phyloP scores from a whole-genome alignment of 2,113 vertebrate species.

The Pelecanoides urinatrix region DNA sequence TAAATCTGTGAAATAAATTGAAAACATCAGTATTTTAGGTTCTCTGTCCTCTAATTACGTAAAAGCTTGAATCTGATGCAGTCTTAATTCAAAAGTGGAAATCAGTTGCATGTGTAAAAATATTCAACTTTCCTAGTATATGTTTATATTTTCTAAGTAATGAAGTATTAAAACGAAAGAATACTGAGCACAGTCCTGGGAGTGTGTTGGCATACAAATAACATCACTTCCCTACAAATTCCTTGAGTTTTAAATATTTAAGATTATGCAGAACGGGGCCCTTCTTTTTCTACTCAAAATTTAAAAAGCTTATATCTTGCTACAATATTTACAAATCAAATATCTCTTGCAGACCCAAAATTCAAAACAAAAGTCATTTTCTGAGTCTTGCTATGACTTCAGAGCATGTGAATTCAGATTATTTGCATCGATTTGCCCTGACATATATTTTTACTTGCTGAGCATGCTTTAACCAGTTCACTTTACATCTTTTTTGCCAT shows the following conservation, averaged over 20 bases:
- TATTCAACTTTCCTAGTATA: background rate
- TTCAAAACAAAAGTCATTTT: background rate
- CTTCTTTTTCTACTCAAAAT: background rate
- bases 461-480: background rate
- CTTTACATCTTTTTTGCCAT: background rate
- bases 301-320: background rate
- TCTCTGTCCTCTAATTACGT: background rate
- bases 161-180: background rate
- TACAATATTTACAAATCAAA: constrained; percentile 18
- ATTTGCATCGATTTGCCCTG: background rate
- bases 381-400: background rate
- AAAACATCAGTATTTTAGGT: background rate
- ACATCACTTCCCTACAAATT: background rate
- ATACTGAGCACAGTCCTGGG: background rate
- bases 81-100: constrained; percentile 1
- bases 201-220: background rate
- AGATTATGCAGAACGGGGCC: background rate
- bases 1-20: constrained; percentile 22
- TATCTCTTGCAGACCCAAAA: background rate
- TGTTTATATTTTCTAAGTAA: background rate
- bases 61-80: background rate
- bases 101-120: background rate
- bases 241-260: background rate
- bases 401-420: background rate
- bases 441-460: background rate